Evolutionary conservation across 2,888 invertebrate genomes (phyloP), one percentile per base, ranked within the genome.

Genomic region (Pherbina coryleti): DNA sequence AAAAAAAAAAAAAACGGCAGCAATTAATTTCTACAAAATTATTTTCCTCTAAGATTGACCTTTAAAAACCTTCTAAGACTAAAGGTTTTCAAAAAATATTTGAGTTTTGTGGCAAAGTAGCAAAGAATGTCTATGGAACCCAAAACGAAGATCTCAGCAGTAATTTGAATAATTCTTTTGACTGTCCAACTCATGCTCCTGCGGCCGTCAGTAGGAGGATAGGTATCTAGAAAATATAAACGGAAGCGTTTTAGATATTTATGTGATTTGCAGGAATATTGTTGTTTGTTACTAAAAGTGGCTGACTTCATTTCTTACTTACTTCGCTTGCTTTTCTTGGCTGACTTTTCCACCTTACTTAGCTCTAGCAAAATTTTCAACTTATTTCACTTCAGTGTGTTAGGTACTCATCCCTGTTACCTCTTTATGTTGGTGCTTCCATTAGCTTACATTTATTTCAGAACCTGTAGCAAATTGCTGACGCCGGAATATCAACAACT

Each of bases 361-460:
- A 44, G 44, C 44, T 2, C 11, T 11, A 14, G 14, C 14, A 44
- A 44, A 11, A 11, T 44, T 64, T 64, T 34, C 8, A 31, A 2
- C n/a, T 34, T 31, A 25, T 34, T 7, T 28, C 28, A 22, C 28
- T 28, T 5, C 28, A 62, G 17, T 62, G 9, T 22, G 2, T 28
- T 5, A 28, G n/a, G 17, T 14, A 14, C 17, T n/a, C 55, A 25
- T 44, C 17, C n/a, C 14, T 19, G 28, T 28, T 55, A 7, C 31
- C 53, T 71, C 31, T 22, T 72, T 49, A 7, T n/a, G 53, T 60
- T 55, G 66, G 8, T 3, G 51, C 66, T 66, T 53, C 66, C 64
- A 75, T 75, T 66, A 66, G 66, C 75, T 75, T 60, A 75, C 55
- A 9, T 53, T 34, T 53, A 34, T 53, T 34, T 31, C n/a, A 34